Base-by-base conservation (phyloP, 2,113 vertebrate genomes). In the Fregetta grallaria region DNA sequence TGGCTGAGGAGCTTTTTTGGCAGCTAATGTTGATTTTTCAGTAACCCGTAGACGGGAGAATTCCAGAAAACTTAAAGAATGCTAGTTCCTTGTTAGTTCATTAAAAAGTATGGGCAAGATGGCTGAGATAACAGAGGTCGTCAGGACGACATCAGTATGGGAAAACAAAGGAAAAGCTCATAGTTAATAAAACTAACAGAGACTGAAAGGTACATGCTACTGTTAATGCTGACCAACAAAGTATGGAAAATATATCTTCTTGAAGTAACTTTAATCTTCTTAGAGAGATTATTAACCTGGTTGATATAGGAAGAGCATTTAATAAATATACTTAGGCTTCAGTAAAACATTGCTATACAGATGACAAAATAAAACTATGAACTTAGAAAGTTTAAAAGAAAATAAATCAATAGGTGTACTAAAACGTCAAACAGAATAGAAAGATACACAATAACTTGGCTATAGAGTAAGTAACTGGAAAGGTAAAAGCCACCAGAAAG, bases 401-500 rank as follows among this genome's bases (percentile, higher is more conserved):
- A 92, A 88, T 49, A 90, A 93, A 94, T 96, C 93, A 93, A 78
- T 90, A 92, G 44, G 68, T 61, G n/a, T 26, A 67, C 59, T 86
- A 71, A 94, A 62, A 95, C 85, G 92, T 88, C 85, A 90, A 93
- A 76, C 49, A 82, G 58, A 95, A 84, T 29, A 92, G 89, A 95
- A 92, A 82, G 80, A 65, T 44, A 90, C 76, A 88, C 36, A 86
- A 50, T 88, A 70, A 83, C 75, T 66, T 63, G 67, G 83, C 79
- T 91, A 26, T 16, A 80, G 81, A 88, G 50, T 79, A 91, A 91
- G 40, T 70, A 92, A 82, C 40, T 76, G 50, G 52, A 90, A 79
- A 82, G 45, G 53, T 75, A 87, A 79, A 93, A 96, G 73, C 62
- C 89, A 93, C 40, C 36, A 61, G 56, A 92, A 94, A 82, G 62